Base-by-base conservation (phyloP, 2,888 invertebrate species). In the Idaea biselata region DNA sequence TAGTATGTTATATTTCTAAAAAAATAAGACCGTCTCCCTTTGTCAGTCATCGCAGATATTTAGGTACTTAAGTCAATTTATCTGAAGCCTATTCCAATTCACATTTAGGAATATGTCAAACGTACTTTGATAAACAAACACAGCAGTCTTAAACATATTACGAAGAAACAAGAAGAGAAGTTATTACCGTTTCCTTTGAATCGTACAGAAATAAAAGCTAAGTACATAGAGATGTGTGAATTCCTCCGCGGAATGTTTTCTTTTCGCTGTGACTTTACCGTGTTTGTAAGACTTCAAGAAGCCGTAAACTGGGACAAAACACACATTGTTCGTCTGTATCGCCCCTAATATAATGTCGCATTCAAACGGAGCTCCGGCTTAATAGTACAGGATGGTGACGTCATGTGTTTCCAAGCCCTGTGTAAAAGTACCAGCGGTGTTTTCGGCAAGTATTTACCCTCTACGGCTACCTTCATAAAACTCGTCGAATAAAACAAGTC, bases 141-240 rank as follows among this genome's bases (percentile, higher is more conserved):
- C 44, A 44, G 44, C 7, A 33, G 33, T 44, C 11, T 8, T 44
- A 44, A 44, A 44, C 14, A 44, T 44, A 44, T 44, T 44, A 44
- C 44, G 44, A 8, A 44, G 14, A 14, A 14, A 44, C 25, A 44
- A 14, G 14, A 44, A 8, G 14, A 44, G 44, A 44, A 44, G 44
- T 44, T 44, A 44, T 44, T 44, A 44, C 44, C 44, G 44, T 44
- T 44, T 44, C 44, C 44, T 44, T 44, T 44, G 44, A 44, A 44
- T 44, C 44, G 44, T 44, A 44, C 44, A 44, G 44, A 44, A 44
- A 44, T 44, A 44, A 44, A 44, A 44, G 44, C 44, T 44, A 44
- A 44, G 44, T 44, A 44, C 44, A 44, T 14, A 44, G 44, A 44
- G 44, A 44, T 44, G 44, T 44, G 44, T 44, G 44, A 44, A 44